A percentile compares a stretch with the other conserved stretches of the same genome.
These are phyloP conservation scores for Psittacula derbiana DNA, from an alignment of 2,797 vertebrate species.

Conservation along the genomic window DNA sequence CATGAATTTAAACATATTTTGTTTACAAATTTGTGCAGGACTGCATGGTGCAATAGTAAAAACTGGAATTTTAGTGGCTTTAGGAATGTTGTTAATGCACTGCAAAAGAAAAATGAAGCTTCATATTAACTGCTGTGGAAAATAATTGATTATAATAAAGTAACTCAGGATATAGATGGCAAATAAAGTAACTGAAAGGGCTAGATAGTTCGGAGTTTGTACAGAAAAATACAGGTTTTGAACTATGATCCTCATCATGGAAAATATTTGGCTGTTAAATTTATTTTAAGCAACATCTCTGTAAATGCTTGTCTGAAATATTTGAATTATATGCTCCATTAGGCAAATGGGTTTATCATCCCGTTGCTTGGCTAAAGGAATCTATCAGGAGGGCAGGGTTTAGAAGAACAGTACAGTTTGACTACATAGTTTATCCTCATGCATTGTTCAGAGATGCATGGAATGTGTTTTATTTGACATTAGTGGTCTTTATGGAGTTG, in stretches of 20 bases:
- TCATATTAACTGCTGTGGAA: not conserved
- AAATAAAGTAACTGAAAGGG: not conserved
- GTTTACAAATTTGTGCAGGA: not conserved
- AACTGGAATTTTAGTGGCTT: not conserved
- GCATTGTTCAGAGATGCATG: not conserved
- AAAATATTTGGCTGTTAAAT: not conserved
- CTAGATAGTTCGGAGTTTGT: not conserved
- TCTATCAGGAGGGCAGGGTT: not conserved
- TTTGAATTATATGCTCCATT: slow-evolving; percentile 21
- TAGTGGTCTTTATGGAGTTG: not conserved
- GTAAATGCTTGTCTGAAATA: slow-evolving; percentile 23
- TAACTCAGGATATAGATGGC: not conserved
- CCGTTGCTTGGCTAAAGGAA: slow-evolving; percentile 31
- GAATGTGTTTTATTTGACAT: not conserved
- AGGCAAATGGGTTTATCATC: slow-evolving; percentile 25
- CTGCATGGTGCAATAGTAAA: not conserved
- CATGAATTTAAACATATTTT: not conserved
- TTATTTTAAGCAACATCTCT: slow-evolving; percentile 19
- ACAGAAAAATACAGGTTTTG: not conserved
- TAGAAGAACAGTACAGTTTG: slow-evolving; percentile 33
- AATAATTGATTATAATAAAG: not conserved
- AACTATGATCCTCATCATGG: not conserved
- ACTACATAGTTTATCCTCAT: not conserved
- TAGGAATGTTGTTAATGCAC: not conserved
- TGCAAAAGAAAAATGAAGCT: not conserved